phyloP scores from a whole-genome alignment of 2,113 vertebrate genomes.

The Notothenia coriiceps region DNA sequence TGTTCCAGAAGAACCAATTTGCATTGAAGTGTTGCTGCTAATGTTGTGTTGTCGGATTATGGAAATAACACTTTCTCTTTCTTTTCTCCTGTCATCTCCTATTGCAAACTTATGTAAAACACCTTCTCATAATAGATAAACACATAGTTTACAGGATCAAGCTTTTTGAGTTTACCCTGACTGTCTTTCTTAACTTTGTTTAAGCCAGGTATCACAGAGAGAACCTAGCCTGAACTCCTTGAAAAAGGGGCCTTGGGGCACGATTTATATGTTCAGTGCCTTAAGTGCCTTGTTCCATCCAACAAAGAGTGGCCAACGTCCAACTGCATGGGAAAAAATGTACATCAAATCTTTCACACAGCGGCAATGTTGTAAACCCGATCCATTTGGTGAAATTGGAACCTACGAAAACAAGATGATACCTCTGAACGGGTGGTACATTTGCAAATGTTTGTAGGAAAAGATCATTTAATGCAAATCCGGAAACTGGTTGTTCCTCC shows the following conservation, averaged over 20 bases:
- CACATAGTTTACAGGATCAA: neutral
- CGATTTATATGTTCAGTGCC: neutral
- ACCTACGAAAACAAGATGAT: neutral
- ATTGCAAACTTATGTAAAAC: neutral
- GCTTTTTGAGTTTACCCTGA: neutral
- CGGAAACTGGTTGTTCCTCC: neutral
- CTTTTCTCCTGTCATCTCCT: neutral
- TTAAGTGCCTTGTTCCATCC: neutral
- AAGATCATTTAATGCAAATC: neutral
- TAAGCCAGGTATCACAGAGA: neutral
- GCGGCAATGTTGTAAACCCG: neutral
- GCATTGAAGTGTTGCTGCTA: too few relatives aligned
- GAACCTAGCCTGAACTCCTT: neutral
- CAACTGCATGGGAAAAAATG: neutral
- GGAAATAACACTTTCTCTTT: neutral
- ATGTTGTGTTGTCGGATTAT: too few relatives aligned
- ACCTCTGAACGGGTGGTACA: neutral
- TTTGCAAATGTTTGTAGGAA: slow-evolving; percentile 1
- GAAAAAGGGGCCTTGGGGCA: neutral
- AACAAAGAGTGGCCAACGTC: neutral
- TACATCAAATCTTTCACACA: neutral
- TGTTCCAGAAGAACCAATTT: too few relatives aligned
- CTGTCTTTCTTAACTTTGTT: neutral
- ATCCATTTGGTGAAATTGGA: neutral
- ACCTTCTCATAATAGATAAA: neutral